phyloP scores from a whole-genome alignment of 2,888 invertebrate species.

The Chrysopilus asiliformis region DNA sequence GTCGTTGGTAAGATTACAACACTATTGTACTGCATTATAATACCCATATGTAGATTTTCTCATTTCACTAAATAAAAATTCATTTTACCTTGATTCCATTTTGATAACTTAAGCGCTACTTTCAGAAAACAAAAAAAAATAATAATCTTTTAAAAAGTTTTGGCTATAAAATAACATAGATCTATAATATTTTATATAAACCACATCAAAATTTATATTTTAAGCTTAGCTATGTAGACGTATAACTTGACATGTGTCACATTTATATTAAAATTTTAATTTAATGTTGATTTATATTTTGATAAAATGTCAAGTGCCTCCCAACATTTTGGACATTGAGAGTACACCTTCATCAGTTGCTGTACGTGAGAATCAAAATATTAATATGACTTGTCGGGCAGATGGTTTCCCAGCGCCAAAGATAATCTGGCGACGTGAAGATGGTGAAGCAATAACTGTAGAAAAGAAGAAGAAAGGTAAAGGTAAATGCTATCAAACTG shows the following conservation, averaged over 20 bases:
- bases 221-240: conserved; percentile 1
- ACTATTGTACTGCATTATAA: no score
- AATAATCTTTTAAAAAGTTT: no score
- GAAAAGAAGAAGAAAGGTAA: conserved; percentile 79
- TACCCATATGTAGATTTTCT: neutral
- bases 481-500: conserved; percentile 17
- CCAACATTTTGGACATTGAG: conserved; percentile 79
- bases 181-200: no score
- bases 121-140: no score
- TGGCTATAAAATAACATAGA: no score
- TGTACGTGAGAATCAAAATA: conserved; percentile 86
- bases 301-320: conserved; percentile 55
- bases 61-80: neutral
- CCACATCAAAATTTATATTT: conserved; percentile 1
- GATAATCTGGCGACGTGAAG: conserved; percentile 88
- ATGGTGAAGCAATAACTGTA: conserved; percentile 72
- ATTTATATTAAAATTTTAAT: conserved; percentile 8
- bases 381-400: conserved; percentile 80
- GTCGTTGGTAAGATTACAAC: conserved; percentile 87
- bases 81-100: no score
- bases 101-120: neutral
- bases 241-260: conserved; percentile 6
- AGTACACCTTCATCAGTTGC: conserved; percentile 87
- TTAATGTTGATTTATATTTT: conserved; percentile 5
- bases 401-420: conserved; percentile 84